Evolutionary conservation across 2,888 invertebrate genomes (phyloP), one percentile per base, ranked within the genome.

Genomic region (Acanthosepion pharaonis): DNA sequence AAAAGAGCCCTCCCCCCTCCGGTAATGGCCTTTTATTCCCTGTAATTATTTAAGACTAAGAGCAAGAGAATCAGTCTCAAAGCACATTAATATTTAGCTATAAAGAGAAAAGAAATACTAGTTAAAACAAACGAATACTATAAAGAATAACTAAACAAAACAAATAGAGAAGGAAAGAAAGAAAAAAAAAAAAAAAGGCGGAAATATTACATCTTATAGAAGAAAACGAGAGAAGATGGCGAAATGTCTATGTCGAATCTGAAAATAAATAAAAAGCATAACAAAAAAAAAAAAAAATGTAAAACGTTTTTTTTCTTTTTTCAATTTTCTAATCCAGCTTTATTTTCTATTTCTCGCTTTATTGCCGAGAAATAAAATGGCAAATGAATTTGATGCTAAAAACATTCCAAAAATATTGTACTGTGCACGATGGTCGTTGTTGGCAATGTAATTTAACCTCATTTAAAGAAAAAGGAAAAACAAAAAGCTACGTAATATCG

Each of bases 371-470:
- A 59, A 59, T 23, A 59, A 59, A 59, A 59, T 59, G 20, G 6
- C 59, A 23, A 59, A 23, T 59, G 20, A 59, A 59, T 78, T 78
- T n/a, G 33, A n/a, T 11, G 78, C 33, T 33, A 78, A 64, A 78
- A 78, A n/a, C 78, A 78, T n/a, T 18, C 18, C n/a, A 78, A 78
- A 78, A 78, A 78, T 78, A 64, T 64, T 64, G 78, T 78, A n/a
- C n/a, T 78, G 78, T 78, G 33, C n/a, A n/a, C 78, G 78, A 78
- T 78, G n/a, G 33, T 78, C 78, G 78, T 78, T 78, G 78, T 78
- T 78, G n/a, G 78, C n/a, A 20, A 59, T 59, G 59, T 59, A 59
- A 23, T 59, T 23, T 59, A 59, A 59, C 59, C 59, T 78, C n/a
- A 33, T 28, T n/a, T 3, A n/a, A n/a, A 33, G 5, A n/a, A 78